phyloP scores from a whole-genome alignment of 2,888 invertebrate species.

The Acronicta aceris region DNA sequence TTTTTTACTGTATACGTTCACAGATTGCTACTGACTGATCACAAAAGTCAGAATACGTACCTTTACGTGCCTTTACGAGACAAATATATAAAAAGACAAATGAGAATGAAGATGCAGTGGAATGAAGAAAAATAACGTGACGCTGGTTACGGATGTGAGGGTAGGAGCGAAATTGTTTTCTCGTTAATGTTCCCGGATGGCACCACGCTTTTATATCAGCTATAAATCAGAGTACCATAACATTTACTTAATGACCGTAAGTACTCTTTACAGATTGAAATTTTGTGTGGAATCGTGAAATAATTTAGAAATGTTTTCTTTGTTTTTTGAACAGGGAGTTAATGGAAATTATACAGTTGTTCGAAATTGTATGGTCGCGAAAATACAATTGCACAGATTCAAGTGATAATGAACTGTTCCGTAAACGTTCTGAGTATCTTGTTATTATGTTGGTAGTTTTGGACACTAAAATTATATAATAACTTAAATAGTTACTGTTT shows the following conservation, averaged over 20 bases:
- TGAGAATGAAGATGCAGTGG: constrained; percentile 64
- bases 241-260: constrained; percentile 19
- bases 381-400: no score
- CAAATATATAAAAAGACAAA: constrained; percentile 61
- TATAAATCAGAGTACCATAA: constrained; percentile 21
- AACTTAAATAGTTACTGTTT: no score
- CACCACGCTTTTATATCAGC: constrained; percentile 17
- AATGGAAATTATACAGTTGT: background rate
- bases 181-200: constrained; percentile 54
- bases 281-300: constrained; percentile 10
- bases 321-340: background rate
- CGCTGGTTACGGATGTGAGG: constrained; percentile 57
- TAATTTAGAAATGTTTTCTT: constrained; percentile 11
- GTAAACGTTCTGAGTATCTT: no score
- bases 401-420: no score
- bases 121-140: constrained; percentile 73
- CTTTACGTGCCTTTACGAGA: constrained; percentile 30
- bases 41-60: constrained; percentile 1
- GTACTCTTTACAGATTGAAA: constrained; percentile 21
- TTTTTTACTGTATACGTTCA: no score
- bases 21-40: no score
- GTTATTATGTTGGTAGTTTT: no score
- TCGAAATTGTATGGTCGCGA: no score
- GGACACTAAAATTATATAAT: no score
- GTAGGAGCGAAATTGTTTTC: constrained; percentile 61